These are phyloP conservation scores for Catostomus latipinnis DNA, from an alignment of 2,797 vertebrate species.

Conservation along the genomic window DNA sequence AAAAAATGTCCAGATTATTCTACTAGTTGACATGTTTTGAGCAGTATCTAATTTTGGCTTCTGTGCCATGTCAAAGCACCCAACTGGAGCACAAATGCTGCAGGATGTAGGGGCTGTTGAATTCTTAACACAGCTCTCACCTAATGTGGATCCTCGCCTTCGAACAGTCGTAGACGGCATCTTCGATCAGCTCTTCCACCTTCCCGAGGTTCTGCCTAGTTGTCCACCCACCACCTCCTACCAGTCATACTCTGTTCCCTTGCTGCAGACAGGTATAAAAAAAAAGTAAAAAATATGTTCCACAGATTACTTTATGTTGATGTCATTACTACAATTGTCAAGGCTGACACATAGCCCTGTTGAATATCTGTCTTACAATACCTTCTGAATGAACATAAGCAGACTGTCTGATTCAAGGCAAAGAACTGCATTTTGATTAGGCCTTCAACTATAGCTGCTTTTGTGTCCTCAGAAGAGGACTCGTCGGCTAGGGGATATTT, in stretches of 20 bases:
- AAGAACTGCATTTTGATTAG: slow-evolving; percentile 17
- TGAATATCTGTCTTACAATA: slow-evolving; percentile 8
- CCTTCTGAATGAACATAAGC: slow-evolving; percentile 17
- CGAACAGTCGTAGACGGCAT: slow-evolving; percentile 88
- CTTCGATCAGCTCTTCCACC: slow-evolving; percentile 89
- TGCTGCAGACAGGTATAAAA: slow-evolving; percentile 77
- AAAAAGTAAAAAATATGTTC: not conserved
- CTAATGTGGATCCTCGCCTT: slow-evolving; percentile 84
- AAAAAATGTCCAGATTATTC: not conserved
- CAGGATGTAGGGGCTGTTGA: slow-evolving; percentile 90
- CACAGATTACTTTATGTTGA: slow-evolving; percentile 21
- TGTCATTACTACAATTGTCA: slow-evolving; percentile 27
- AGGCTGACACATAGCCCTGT: slow-evolving; percentile 12
- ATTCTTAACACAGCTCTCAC: slow-evolving; percentile 91
- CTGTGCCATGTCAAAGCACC: slow-evolving; percentile 76
- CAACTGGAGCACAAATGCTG: slow-evolving; percentile 87
- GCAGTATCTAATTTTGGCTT: slow-evolving; percentile 19
- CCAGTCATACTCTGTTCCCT: slow-evolving; percentile 59
- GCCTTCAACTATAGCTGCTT: slow-evolving; percentile 41
- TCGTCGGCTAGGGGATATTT: slow-evolving; percentile 85
- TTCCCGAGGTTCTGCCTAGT: slow-evolving; percentile 72
- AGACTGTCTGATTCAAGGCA: slow-evolving; percentile 10
- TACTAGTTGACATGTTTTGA: slow-evolving; percentile 28
- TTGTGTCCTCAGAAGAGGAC: slow-evolving; percentile 68
- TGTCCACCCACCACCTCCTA: slow-evolving; percentile 67